A percentile compares a stretch with the other conserved stretches of the same genome.
Conservation (phyloP, 2,113 vertebrate species). For the Campylomormyrus numenius region DNA sequence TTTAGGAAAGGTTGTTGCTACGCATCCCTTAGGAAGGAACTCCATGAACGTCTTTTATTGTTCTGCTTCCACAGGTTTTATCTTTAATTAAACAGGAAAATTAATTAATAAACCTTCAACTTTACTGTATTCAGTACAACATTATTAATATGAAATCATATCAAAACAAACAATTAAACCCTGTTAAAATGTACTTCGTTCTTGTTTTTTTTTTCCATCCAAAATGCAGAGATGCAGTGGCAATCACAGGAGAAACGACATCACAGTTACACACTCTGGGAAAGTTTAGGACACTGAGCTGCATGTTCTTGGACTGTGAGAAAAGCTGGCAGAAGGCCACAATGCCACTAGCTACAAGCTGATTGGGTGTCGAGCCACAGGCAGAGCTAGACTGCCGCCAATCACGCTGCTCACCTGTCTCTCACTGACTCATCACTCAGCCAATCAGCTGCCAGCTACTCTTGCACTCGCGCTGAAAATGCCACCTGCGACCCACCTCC, state of each 20-base stretch:
- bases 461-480: not conserved
- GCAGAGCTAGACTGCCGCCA: not conserved
- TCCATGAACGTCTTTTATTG: not conserved
- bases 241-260: not conserved
- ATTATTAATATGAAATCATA: not conserved
- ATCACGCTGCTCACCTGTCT: not conserved
- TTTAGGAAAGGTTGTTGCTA: not conserved
- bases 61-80: not conserved
- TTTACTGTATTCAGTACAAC: not conserved
- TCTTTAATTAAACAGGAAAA: not conserved
- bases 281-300: not conserved
- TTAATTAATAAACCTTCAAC: not conserved
- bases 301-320: not conserved
- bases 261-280: not conserved
- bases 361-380: not conserved
- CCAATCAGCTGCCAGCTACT: not conserved
- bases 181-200: not conserved
- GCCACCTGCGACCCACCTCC: not conserved
- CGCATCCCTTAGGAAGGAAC: not conserved
- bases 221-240: not conserved
- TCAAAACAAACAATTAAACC: not conserved
- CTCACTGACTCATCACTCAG: not conserved
- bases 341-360: not conserved
- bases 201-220: not conserved
- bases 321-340: not conserved